Base-by-base conservation (phyloP, 1,140 invertebrate genomes). In the Uloborus diversus region DNA sequence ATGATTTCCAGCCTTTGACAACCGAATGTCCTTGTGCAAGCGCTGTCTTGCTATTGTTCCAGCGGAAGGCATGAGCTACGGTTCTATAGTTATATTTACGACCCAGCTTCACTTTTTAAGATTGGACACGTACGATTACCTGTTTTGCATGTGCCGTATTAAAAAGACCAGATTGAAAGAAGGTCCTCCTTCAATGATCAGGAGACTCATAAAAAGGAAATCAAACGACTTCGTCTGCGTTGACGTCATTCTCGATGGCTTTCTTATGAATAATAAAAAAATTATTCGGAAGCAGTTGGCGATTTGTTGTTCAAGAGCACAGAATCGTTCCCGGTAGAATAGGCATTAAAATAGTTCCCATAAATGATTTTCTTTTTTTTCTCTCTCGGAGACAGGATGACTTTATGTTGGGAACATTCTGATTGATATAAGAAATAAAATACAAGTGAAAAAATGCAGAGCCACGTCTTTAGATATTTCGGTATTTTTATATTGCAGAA, bases 81-180 rank as follows among this genome's bases (percentile, higher is more conserved):
- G 56, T 51, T 62, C 73, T 78, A 65, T 78, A 76, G 33, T 57
- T 62, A 57, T 57, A 65, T 78, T 78, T 78, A 78, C 47, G 73
- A 66, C 69, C 61, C 17, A 30, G 23, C 27, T 64, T 33, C 30
- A 37, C 30, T 62, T 68, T 64, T 75, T 64, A 51, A 64, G 71
- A 64, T 65, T 42, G 49, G 47, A 56, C 73, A 28, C 47, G 49
- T 78, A 66, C 62, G 73, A 78, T 78, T 65, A 78, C 73, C 61
- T 78, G 66, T 64, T 78, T 78, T 78, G 73, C 73, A 78, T 78
- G 73, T 62, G 73, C 62, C 73, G 66, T 78, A 76, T 76, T 76
- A 76, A 76, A 75, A 76, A 47, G 23, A 28, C 49, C 73, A 49
- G 65, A 78, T 78, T 66, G 73, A 66, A 78, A 70, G 32, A 35